A percentile compares a stretch with the other conserved stretches of the same genome.
These are phyloP conservation scores for Rhodeus uyekii DNA, from an alignment of 2,797 vertebrate species.

Conservation along the genomic window DNA sequence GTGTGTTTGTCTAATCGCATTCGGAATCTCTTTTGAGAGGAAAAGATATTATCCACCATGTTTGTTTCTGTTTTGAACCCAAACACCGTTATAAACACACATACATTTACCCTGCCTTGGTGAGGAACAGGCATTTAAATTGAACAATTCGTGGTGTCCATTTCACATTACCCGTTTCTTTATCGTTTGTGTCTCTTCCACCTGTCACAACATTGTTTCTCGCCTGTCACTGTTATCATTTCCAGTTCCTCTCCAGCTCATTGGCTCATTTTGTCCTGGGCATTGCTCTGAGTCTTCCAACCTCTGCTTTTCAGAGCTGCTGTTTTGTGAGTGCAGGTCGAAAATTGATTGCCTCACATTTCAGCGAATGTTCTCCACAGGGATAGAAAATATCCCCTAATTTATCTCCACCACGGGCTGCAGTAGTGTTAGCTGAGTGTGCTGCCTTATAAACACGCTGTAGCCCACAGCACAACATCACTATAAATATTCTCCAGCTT, in stretches of 20 bases:
- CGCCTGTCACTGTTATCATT: slow-evolving; percentile 29
- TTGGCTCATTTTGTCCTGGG: slow-evolving; percentile 43
- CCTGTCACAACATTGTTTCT: slow-evolving; percentile 24
- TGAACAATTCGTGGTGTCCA: neutral
- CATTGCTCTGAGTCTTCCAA: slow-evolving; percentile 1
- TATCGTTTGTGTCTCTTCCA: neutral
- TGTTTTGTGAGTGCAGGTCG: slow-evolving; percentile 36
- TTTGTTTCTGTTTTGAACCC: neutral
- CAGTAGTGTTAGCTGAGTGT: slow-evolving; percentile 30
- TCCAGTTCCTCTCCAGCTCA: slow-evolving; percentile 37
- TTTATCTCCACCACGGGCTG: slow-evolving; percentile 45
- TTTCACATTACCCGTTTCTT: neutral
- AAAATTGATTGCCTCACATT: slow-evolving; percentile 55
- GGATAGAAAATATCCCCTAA: slow-evolving; percentile 52
- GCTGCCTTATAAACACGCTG: slow-evolving; percentile 53
- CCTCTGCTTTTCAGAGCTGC: slow-evolving; percentile 17
- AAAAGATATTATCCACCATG: neutral
- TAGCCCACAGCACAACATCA: slow-evolving; percentile 42
- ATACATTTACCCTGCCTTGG: neutral
- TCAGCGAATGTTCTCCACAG: slow-evolving; percentile 48
- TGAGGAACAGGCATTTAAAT: neutral
- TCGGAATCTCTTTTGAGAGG: neutral
- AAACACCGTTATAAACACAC: neutral
- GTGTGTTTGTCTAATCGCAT: neutral
- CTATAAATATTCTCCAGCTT: slow-evolving; percentile 53